phyloP scores from a whole-genome alignment of 2,797 vertebrate genomes.

The Phoebastria nigripes region DNA sequence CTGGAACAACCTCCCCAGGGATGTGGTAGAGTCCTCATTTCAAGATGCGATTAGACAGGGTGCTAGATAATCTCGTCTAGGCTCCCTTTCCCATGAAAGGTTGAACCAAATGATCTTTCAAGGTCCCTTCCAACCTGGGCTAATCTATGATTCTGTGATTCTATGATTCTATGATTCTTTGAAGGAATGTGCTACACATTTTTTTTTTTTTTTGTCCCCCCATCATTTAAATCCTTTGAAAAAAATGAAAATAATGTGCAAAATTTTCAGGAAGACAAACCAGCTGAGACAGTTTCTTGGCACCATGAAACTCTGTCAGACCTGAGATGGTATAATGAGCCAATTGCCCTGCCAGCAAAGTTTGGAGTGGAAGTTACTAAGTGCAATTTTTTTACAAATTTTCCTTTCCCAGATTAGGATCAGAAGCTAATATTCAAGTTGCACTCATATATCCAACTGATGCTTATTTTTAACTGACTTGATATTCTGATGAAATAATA shows the following conservation, averaged over 20 bases:
- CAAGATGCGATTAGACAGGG: neutral
- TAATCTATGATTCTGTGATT: neutral
- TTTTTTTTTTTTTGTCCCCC: neutral
- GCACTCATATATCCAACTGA: neutral
- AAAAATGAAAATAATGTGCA: neutral
- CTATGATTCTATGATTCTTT: neutral
- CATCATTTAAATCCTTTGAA: neutral
- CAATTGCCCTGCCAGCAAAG: neutral
- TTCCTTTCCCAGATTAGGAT: neutral
- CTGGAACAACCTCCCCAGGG: neutral
- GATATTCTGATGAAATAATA: neutral
- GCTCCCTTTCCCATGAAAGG: neutral
- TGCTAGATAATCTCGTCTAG: neutral
- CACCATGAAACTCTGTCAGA: neutral
- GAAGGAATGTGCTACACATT: neutral
- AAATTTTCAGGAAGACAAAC: neutral
- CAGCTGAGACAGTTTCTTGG: neutral
- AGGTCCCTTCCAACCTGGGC: neutral
- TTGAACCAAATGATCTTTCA: neutral
- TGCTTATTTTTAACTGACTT: neutral
- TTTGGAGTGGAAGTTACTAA: neutral
- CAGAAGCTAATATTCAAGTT: neutral
- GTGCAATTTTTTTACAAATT: neutral
- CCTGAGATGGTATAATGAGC: neutral
- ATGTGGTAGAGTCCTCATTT: neutral